Evolutionary conservation across 1,140 invertebrate genomes (phyloP).

Genomic region (Octopus sinensis): DNA sequence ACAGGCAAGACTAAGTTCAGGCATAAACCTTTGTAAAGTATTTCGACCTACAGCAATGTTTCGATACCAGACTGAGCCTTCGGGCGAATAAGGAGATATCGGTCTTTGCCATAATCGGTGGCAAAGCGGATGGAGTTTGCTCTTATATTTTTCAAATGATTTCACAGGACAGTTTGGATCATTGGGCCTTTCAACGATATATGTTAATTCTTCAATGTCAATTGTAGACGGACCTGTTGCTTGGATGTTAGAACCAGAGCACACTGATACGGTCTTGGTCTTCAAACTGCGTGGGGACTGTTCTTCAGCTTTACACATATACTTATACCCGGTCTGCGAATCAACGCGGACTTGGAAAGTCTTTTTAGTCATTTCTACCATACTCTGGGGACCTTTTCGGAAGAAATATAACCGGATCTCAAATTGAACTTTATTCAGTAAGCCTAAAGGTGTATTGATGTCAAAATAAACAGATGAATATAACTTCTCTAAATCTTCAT

Average conservation of each 20-base stretch:
- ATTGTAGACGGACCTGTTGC: not conserved
- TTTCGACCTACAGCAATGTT: slow-evolving; percentile 15
- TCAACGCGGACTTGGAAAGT: slow-evolving; percentile 21
- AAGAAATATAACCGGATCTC: slow-evolving; percentile 27
- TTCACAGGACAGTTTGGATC: slow-evolving; percentile 16
- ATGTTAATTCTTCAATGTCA: not conserved
- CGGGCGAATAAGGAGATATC: not conserved
- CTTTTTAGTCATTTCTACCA: slow-evolving; percentile 20
- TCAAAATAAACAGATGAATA: not conserved
- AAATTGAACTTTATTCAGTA: slow-evolving; percentile 26
- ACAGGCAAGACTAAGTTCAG: slow-evolving; percentile 15
- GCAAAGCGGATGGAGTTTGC: slow-evolving; percentile 14
- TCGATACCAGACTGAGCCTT: slow-evolving; percentile 20
- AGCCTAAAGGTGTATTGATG: slow-evolving; percentile 19
- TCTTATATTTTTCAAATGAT: slow-evolving; percentile 13
- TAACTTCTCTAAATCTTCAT: slow-evolving; percentile 9
- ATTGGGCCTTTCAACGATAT: slow-evolving; percentile 16
- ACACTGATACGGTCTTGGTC: not conserved
- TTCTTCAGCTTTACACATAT: slow-evolving; percentile 14
- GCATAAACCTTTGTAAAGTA: slow-evolving; percentile 20
- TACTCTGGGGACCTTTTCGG: slow-evolving; percentile 17
- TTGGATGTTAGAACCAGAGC: not conserved
- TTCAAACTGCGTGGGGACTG: slow-evolving; percentile 5
- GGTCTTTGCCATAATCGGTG: slow-evolving; percentile 25
- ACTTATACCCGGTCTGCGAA: slow-evolving; percentile 15